These are phyloP conservation scores for Euwallacea similis DNA, from an alignment of 1,140 invertebrate species.

Conservation along the genomic window DNA sequence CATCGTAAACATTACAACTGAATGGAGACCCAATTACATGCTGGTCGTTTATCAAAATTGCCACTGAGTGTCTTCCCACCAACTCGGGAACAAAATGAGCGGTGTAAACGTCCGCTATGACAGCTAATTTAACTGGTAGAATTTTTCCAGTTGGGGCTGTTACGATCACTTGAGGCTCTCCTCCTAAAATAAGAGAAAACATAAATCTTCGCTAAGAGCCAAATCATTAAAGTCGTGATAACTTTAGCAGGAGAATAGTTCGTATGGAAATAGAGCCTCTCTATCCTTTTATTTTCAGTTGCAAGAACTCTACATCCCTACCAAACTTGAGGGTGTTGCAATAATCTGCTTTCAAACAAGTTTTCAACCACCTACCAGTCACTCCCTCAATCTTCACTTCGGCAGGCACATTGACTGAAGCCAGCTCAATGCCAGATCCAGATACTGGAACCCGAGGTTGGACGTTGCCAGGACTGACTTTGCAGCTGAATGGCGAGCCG, in stretches of 20 bases:
- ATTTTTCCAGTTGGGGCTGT: slow-evolving; percentile 77
- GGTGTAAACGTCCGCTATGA: slow-evolving; percentile 67
- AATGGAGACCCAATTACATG: slow-evolving; percentile 89
- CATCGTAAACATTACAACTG: slow-evolving; percentile 90
- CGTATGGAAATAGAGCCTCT: too few species aligned
- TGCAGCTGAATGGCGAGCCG: slow-evolving; percentile 86
- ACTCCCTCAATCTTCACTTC: slow-evolving; percentile 61
- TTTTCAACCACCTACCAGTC: slow-evolving; percentile 48
- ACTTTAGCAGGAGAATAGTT: too few species aligned
- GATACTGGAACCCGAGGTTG: slow-evolving; percentile 57
- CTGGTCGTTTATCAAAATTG: slow-evolving; percentile 77
- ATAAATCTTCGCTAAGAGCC: too few species aligned
- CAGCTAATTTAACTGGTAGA: slow-evolving; percentile 65
- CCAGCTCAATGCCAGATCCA: slow-evolving; percentile 62
- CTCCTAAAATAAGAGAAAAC: slow-evolving; percentile 47
- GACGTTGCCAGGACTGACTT: slow-evolving; percentile 62
- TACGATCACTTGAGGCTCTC: slow-evolving; percentile 70
- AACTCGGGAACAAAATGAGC: slow-evolving; percentile 80
- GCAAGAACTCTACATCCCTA: too few species aligned
- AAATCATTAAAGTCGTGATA: too few species aligned
- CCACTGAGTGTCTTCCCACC: slow-evolving; percentile 84
- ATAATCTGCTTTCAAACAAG: neutral
- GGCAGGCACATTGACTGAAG: slow-evolving; percentile 59
- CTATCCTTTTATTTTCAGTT: too few species aligned
- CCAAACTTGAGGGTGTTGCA: too few species aligned